A percentile compares a stretch with the other conserved stretches of the same genome.
Conservation (phyloP, 1,140 invertebrate genomes). For the Musca vetustissima region DNA sequence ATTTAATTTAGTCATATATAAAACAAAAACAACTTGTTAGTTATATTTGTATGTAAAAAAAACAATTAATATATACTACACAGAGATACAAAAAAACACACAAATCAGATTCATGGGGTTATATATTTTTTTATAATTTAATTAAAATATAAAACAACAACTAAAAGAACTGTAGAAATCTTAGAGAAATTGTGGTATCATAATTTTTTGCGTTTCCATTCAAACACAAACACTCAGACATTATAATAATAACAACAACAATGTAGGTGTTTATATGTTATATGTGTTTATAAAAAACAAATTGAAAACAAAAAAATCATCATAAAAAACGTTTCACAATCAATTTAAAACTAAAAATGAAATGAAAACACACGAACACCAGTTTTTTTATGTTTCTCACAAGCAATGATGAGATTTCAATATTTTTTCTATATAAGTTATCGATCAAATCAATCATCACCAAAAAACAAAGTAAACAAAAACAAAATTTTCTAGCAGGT, state of each 20-base stretch:
- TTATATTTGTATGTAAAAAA: conserved; percentile 23
- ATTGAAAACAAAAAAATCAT: conserved; percentile 1
- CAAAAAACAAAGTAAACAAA: too few species aligned
- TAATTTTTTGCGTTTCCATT: neutral
- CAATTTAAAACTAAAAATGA: neutral
- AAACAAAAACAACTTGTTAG: conserved; percentile 8
- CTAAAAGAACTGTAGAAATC: neutral
- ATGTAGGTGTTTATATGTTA: conserved; percentile 24
- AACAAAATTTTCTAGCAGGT: too few species aligned
- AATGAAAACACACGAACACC: too few species aligned
- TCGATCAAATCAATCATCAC: too few species aligned
- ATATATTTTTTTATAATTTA: too few species aligned
- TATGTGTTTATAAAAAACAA: conserved; percentile 17
- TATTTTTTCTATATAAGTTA: too few species aligned
- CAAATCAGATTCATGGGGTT: neutral
- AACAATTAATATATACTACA: neutral
- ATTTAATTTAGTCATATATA: neutral
- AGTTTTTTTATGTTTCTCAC: too few species aligned
- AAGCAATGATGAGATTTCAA: too few species aligned
- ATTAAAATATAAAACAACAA: neutral
- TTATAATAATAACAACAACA: too few species aligned
- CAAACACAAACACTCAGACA: neutral
- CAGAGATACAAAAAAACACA: neutral
- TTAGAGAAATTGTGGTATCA: neutral
- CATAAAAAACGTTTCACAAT: neutral